Evolutionary conservation across 2,888 invertebrate genomes (phyloP).

Genomic region (Tenthredo mesomela): DNA sequence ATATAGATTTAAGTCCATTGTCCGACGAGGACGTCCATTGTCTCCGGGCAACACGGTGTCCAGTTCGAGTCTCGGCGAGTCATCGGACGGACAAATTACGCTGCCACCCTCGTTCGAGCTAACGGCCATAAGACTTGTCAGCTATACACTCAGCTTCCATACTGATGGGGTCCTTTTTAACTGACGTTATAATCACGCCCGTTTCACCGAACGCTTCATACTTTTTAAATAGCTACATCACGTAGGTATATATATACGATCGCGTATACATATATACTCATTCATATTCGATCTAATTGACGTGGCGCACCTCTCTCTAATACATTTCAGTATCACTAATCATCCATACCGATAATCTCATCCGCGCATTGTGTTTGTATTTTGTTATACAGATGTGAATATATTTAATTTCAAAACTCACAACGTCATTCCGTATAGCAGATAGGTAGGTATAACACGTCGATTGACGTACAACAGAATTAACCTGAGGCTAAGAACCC

Average conservation of each 20-base stretch:
- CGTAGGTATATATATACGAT: not conserved
- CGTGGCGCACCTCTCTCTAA: not conserved
- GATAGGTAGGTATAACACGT: not conserved
- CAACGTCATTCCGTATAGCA: not conserved
- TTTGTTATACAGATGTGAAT: not conserved
- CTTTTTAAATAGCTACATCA: conserved; percentile 21
- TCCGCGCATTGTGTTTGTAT: not conserved
- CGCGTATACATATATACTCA: not conserved
- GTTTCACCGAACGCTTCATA: conserved; percentile 32
- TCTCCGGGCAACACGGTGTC: conserved; percentile 33
- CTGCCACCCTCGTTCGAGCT: not conserved
- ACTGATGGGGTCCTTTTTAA: conserved; percentile 38
- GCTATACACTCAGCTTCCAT: conserved; percentile 30
- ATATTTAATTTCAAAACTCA: conserved; percentile 7
- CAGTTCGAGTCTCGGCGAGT: conserved; percentile 41
- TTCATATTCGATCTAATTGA: not conserved
- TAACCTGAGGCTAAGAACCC: not conserved
- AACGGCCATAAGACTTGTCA: conserved; percentile 19
- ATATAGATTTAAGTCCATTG: conserved; percentile 40
- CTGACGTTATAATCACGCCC: conserved; percentile 45
- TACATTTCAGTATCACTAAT: not conserved
- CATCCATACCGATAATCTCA: not conserved
- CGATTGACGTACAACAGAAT: not conserved
- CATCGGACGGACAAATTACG: conserved; percentile 50
- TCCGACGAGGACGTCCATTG: conserved; percentile 24